Conservation (phyloP, 2,797 vertebrate genomes). For the Macropus fuliginosus region DNA sequence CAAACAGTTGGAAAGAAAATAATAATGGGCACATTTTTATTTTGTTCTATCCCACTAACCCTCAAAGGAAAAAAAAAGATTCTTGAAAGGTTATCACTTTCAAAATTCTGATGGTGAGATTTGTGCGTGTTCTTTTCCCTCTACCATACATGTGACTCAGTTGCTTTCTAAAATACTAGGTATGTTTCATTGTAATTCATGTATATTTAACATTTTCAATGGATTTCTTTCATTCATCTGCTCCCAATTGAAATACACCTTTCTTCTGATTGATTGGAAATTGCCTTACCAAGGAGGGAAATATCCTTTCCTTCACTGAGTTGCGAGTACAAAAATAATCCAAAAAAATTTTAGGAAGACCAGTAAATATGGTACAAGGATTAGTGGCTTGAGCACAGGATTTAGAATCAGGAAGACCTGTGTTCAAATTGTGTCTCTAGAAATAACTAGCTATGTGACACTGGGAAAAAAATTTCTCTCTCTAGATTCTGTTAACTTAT, state of each 20-base stretch:
- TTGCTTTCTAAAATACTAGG: background rate
- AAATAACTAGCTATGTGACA: background rate
- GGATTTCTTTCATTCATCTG: slow-evolving; percentile 48
- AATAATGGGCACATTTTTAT: background rate
- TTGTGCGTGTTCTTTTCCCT: background rate
- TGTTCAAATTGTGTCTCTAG: background rate
- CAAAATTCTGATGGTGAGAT: background rate
- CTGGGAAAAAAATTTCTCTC: background rate
- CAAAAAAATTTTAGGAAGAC: background rate
- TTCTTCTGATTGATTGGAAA: slow-evolving; percentile 41
- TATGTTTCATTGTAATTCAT: slow-evolving; percentile 12
- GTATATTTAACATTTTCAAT: background rate
- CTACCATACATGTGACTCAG: background rate
- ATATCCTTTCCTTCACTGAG: background rate
- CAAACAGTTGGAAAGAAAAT: background rate
- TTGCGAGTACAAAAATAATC: background rate
- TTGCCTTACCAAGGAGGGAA: background rate
- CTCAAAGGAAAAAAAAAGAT: background rate
- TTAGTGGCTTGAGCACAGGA: background rate
- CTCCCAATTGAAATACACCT: slow-evolving; percentile 13
- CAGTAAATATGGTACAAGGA: background rate
- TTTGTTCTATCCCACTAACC: background rate
- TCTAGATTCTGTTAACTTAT: background rate
- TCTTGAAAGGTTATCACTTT: background rate
- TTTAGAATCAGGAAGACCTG: background rate